Percentiles rank a stretch among this genome's conserved stretches.
These are phyloP conservation scores for Ophion costatus DNA, from an alignment of 2,888 invertebrate species.

Conservation along the genomic window DNA sequence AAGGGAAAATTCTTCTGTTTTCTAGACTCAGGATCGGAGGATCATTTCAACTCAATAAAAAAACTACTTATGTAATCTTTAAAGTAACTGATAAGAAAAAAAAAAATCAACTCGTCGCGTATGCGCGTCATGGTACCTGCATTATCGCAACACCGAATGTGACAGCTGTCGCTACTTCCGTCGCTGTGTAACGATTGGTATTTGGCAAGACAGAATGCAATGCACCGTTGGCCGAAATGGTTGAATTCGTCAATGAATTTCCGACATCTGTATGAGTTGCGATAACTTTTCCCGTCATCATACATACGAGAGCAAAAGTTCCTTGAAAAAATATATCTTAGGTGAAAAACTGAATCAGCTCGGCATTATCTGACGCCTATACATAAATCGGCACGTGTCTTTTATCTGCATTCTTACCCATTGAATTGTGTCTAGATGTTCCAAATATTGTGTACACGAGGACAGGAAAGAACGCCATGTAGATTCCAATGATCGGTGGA, in stretches of 20 bases:
- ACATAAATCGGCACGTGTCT: too few relatives aligned
- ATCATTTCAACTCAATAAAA: too few relatives aligned
- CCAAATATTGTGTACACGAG: slow-evolving; percentile 87
- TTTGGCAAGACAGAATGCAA: slow-evolving; percentile 10
- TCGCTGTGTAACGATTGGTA: slow-evolving; percentile 81
- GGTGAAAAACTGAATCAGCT: slow-evolving; percentile 64
- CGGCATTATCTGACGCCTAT: neutral
- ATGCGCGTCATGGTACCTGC: slow-evolving; percentile 85
- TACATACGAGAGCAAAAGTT: slow-evolving; percentile 94
- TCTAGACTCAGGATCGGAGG: too few relatives aligned
- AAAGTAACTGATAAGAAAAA: too few relatives aligned
- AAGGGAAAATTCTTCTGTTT: too few relatives aligned
- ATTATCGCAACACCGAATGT: slow-evolving; percentile 90
- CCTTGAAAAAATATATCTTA: slow-evolving; percentile 81
- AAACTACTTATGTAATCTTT: too few relatives aligned
- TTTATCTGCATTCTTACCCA: slow-evolving; percentile 84
- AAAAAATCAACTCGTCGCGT: too few relatives aligned
- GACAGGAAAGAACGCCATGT: slow-evolving; percentile 86
- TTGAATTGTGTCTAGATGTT: slow-evolving; percentile 88
- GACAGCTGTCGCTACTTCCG: slow-evolving; percentile 91
- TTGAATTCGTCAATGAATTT: slow-evolving; percentile 50
- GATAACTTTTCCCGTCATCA: slow-evolving; percentile 95
- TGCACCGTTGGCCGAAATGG: slow-evolving; percentile 31
- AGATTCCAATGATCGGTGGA: slow-evolving; percentile 85
- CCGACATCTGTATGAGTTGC: slow-evolving; percentile 75